Percentiles rank a stretch among this genome's conserved stretches.
phyloP scores from a whole-genome alignment of 1,140 invertebrate genomes.

The Parapsyche elsis region DNA sequence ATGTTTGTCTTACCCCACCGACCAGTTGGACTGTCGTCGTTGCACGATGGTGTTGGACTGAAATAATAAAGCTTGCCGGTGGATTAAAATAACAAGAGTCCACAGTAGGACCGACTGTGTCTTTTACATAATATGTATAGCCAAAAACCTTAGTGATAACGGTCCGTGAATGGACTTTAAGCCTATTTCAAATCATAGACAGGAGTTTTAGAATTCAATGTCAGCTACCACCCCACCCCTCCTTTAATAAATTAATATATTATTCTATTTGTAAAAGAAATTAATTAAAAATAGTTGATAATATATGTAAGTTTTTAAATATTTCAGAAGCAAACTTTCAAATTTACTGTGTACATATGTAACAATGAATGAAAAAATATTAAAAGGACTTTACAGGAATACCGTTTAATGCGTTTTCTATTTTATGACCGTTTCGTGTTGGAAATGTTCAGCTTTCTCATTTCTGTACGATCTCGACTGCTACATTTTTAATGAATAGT shows the following conservation, averaged over 20 bases:
- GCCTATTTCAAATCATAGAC: too few relatives aligned
- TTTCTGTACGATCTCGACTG: neutral
- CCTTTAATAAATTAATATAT: too few relatives aligned
- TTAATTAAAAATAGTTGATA: too few relatives aligned
- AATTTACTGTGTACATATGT: too few relatives aligned
- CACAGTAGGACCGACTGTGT: neutral
- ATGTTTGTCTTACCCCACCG: slow-evolving; percentile 41
- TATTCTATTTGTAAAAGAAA: too few relatives aligned
- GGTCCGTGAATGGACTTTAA: neutral
- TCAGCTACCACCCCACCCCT: too few relatives aligned
- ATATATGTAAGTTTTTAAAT: too few relatives aligned
- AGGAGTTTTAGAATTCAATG: too few relatives aligned
- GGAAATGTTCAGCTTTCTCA: neutral
- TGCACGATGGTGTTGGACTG: slow-evolving; percentile 44
- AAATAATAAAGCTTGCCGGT: slow-evolving; percentile 49
- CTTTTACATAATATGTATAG: neutral
- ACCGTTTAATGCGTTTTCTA: neutral
- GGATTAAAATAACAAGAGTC: slow-evolving; percentile 50
- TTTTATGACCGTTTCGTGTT: too few relatives aligned
- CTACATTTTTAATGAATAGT: slow-evolving; percentile 10
- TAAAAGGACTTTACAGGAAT: neutral
- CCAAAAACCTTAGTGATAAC: neutral
- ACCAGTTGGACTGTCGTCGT: slow-evolving; percentile 40
- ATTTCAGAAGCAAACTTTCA: too few relatives aligned
- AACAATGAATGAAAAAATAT: neutral